Evolutionary conservation across 2,113 vertebrate species (phyloP).

Genomic region (Blennius ocellaris): DNA sequence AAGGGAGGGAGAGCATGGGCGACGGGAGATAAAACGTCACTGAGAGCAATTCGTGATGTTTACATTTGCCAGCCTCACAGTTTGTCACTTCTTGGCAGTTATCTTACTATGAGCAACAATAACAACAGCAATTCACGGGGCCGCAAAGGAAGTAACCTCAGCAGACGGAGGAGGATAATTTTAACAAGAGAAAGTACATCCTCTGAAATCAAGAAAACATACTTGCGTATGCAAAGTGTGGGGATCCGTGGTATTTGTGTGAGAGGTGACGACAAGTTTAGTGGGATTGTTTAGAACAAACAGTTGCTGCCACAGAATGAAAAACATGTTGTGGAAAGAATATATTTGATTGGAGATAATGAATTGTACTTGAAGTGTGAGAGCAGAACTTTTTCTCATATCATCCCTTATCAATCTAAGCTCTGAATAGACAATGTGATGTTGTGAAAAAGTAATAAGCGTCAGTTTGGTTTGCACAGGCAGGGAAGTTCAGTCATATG

Average conservation of each 20-base stretch:
- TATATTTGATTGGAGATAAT: neutral
- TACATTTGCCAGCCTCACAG: slow-evolving; percentile 65
- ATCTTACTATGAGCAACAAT: slow-evolving; percentile 66
- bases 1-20: slow-evolving; percentile 37
- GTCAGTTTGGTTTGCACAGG: too few species aligned
- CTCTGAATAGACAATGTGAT: neutral
- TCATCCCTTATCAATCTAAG: neutral
- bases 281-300: neutral
- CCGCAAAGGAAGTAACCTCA: slow-evolving; percentile 49
- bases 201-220: slow-evolving; percentile 10
- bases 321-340: slow-evolving; percentile 5
- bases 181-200: slow-evolving; percentile 39
- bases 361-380: neutral
- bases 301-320: neutral
- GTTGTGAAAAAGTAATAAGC: too few species aligned
- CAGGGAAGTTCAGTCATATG: too few species aligned
- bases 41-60: slow-evolving; percentile 61
- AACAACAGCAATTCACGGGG: slow-evolving; percentile 61
- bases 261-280: slow-evolving; percentile 15
- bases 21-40: slow-evolving; percentile 69
- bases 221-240: slow-evolving; percentile 11
- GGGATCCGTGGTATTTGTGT: slow-evolving; percentile 7
- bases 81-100: slow-evolving; percentile 69
- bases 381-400: slow-evolving; percentile 5
- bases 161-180: slow-evolving; percentile 41